Evolutionary conservation across 2,797 vertebrate genomes (phyloP), one percentile per base, ranked within the genome.

Genomic region (Dicrostonyx torquatus): DNA sequence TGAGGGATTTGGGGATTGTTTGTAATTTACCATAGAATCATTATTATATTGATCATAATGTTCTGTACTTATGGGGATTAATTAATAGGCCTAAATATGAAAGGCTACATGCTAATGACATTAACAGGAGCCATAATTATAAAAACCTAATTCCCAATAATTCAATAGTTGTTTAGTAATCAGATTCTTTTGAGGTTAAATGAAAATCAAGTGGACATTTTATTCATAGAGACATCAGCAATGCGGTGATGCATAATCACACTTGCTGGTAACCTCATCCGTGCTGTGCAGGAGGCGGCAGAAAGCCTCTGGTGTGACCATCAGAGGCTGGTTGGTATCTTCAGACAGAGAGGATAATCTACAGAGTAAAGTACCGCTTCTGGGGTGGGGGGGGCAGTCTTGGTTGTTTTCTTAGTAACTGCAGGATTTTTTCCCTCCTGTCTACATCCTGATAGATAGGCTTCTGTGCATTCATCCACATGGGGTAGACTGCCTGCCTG

Each of bases 121-220:
- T 98, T 97, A 97, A 92, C 83, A 88, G 96, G 90, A 97, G n/a
- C 89, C 64, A 93, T 96, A 97, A 96, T 98, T 97, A 95, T 88
- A 86, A 91, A 91, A 96, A 96, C 85, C 96, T 97, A 97, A 97
- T 98, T 98, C 95, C 90, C 96, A 98, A 96, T 97, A 97, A 97
- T 96, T 97, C 91, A 97, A 45, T 97, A 80, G 95, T 95, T 96
- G 94, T 97, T 97, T 96, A 91, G 70, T 94, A 96, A 96, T 97
- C 96, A 93, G 90, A 95, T 97, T 95, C 89, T 95, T 96, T 91
- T 93, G 90, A 93, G 80, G 76, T 96, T 97, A 95, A 96, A 90
- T 82, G 94, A 95, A 97, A 97, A 96, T 96, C 95, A 95, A 97
- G 95, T 90, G 95, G 90, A 93, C 79, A 50, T 94, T 95, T 94